phyloP scores from a whole-genome alignment of 2,113 vertebrate species.

The Microcebus jonahi region DNA sequence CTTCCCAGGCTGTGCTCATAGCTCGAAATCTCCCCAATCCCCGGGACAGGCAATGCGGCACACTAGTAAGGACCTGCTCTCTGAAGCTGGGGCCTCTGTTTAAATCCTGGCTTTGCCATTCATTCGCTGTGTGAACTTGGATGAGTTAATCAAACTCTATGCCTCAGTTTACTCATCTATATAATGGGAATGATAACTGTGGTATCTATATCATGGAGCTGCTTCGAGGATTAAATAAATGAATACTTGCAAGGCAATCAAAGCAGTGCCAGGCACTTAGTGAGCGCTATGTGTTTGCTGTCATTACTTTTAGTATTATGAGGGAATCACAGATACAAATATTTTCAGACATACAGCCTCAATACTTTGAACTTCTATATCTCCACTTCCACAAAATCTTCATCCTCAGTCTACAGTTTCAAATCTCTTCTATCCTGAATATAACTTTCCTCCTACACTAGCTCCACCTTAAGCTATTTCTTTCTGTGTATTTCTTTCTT shows the following conservation, averaged over 20 bases:
- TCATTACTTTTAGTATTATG: neutral
- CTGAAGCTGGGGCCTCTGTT: neutral
- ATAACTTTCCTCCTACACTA: neutral
- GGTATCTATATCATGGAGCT: neutral
- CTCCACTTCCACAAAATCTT: neutral
- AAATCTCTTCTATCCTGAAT: neutral
- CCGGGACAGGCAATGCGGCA: rapidly evolving
- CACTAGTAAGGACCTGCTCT: neutral
- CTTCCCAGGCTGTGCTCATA: neutral
- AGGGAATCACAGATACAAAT: neutral
- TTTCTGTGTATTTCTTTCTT: neutral
- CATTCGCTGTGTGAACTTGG: neutral
- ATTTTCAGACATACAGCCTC: neutral
- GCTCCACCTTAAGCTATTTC: neutral
- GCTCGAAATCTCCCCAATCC: neutral
- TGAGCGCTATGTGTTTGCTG: neutral
- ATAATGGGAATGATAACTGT: neutral
- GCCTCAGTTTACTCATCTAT: neutral
- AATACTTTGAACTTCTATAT: neutral
- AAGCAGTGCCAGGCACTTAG: neutral
- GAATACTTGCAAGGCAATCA: neutral
- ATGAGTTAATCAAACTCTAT: neutral
- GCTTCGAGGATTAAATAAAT: neutral
- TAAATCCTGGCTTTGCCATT: neutral
- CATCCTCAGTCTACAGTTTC: neutral